These are phyloP conservation scores for Octomys mimax DNA, from an alignment of 2,797 vertebrate genomes.

Conservation along the genomic window DNA sequence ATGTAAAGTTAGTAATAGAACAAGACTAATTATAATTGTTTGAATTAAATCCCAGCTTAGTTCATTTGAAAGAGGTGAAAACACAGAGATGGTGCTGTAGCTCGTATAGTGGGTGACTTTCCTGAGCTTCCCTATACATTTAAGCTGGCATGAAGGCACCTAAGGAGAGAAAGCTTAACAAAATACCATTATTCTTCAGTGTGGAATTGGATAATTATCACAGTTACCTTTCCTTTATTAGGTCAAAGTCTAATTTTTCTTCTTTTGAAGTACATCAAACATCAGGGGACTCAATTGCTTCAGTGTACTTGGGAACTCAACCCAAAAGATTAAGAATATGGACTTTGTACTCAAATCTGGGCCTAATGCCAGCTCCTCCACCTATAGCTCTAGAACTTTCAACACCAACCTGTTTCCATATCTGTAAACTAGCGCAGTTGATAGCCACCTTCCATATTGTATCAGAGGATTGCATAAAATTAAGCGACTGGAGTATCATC, in stretches of 20 bases:
- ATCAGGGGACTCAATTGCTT: neutral
- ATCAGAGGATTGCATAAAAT: neutral
- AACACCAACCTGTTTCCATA: conserved; percentile 41
- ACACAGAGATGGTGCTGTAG: neutral
- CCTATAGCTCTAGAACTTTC: conserved; percentile 8
- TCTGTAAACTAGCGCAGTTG: conserved; percentile 21
- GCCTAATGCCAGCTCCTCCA: neutral
- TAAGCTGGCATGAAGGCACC: neutral
- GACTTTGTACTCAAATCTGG: neutral
- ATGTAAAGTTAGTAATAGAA: neutral
- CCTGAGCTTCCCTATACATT: neutral
- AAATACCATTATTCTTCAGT: neutral
- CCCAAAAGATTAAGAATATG: conserved; percentile 36
- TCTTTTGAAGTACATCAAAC: conserved; percentile 18
- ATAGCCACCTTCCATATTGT: neutral
- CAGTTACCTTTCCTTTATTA: conserved; percentile 29
- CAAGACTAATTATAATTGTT: neutral
- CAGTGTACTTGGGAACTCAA: conserved; percentile 46
- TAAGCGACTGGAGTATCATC: neutral
- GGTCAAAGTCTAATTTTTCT: neutral
- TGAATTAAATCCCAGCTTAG: conserved; percentile 29
- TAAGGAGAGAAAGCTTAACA: neutral
- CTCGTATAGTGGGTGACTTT: neutral
- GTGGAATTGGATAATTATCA: neutral
- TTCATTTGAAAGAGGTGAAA: conserved; percentile 40